A percentile compares a stretch with the other conserved stretches of the same genome.
phyloP scores from a whole-genome alignment of 2,113 vertebrate genomes.

The Sisor rabdophorus region DNA sequence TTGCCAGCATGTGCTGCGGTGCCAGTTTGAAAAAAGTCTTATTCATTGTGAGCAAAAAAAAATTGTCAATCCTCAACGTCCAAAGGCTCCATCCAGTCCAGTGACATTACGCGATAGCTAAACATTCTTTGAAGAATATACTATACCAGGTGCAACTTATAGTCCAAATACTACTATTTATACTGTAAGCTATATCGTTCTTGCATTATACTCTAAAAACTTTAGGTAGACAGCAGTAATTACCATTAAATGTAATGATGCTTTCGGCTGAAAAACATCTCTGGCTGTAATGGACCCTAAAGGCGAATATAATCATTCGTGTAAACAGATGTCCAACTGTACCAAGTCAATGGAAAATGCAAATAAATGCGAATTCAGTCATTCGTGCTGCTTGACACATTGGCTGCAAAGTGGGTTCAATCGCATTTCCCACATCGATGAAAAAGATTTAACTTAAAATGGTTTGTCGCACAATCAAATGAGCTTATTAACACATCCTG shows the following conservation, averaged over 20 bases:
- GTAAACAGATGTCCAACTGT: too few relatives aligned
- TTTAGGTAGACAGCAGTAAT: background rate
- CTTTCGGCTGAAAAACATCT: background rate
- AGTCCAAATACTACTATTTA: background rate
- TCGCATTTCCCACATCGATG: too few relatives aligned
- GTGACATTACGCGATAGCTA: conserved; percentile 32
- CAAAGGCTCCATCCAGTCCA: conserved; percentile 17
- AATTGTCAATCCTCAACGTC: conserved; percentile 35
- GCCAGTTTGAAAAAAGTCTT: conserved; percentile 48
- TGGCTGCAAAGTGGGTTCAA: too few relatives aligned
- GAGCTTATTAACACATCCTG: too few relatives aligned
- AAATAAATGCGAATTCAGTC: too few relatives aligned
- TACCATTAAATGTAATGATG: background rate
- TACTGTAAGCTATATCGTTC: background rate
- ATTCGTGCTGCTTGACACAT: too few relatives aligned
- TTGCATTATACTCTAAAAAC: background rate
- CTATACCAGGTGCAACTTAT: background rate
- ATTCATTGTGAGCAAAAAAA: conserved; percentile 33
- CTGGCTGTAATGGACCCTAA: too few relatives aligned
- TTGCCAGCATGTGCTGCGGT: conserved; percentile 62
- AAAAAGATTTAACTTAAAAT: too few relatives aligned
- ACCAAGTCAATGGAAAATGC: too few relatives aligned
- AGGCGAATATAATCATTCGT: too few relatives aligned
- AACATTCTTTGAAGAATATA: conserved; percentile 5
- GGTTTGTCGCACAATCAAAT: too few relatives aligned